phyloP scores from a whole-genome alignment of 2,888 invertebrate species.

The Stenotaenia linearis region DNA sequence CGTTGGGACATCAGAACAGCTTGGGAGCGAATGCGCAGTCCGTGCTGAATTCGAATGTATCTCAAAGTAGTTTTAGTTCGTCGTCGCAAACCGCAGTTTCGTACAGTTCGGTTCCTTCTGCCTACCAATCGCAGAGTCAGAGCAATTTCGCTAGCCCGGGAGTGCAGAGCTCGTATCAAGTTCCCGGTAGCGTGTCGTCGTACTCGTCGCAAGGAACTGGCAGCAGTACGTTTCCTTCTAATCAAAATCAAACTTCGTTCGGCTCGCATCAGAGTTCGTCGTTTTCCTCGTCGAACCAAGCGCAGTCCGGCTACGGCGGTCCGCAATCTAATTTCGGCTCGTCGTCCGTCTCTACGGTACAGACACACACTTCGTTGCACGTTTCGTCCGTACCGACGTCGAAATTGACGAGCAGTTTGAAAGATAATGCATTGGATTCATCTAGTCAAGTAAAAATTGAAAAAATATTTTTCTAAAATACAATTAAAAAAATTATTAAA shows the following conservation, averaged over 20 bases:
- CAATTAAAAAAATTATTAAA: background rate
- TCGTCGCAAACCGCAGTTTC: slow-evolving; percentile 14
- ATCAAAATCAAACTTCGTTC: slow-evolving; percentile 19
- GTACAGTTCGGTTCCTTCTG: slow-evolving; percentile 27
- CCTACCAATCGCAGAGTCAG: slow-evolving; percentile 29
- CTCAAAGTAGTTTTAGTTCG: slow-evolving; percentile 18
- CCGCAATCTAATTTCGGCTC: slow-evolving; percentile 24
- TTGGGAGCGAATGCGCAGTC: background rate
- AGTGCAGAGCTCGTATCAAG: background rate
- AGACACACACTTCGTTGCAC: slow-evolving; percentile 36
- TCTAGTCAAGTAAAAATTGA: slow-evolving; percentile 21
- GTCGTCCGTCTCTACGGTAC: slow-evolving; percentile 17
- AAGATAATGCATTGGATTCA: slow-evolving; percentile 12
- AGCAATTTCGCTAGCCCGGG: background rate
- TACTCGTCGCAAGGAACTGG: background rate
- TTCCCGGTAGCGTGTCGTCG: background rate
- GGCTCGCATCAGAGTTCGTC: slow-evolving; percentile 28
- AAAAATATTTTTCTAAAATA: background rate
- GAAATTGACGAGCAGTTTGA: slow-evolving; percentile 1
- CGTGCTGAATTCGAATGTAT: background rate
- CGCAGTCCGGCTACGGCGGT: slow-evolving; percentile 7
- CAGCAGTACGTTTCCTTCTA: background rate
- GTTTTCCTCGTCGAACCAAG: slow-evolving; percentile 18
- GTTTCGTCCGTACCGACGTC: slow-evolving; percentile 32
- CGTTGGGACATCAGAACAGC: background rate